A percentile compares a stretch with the other conserved stretches of the same genome.
These are phyloP conservation scores for Microcebus tavaratra DNA, from an alignment of 2,113 vertebrate genomes.

Conservation along the genomic window DNA sequence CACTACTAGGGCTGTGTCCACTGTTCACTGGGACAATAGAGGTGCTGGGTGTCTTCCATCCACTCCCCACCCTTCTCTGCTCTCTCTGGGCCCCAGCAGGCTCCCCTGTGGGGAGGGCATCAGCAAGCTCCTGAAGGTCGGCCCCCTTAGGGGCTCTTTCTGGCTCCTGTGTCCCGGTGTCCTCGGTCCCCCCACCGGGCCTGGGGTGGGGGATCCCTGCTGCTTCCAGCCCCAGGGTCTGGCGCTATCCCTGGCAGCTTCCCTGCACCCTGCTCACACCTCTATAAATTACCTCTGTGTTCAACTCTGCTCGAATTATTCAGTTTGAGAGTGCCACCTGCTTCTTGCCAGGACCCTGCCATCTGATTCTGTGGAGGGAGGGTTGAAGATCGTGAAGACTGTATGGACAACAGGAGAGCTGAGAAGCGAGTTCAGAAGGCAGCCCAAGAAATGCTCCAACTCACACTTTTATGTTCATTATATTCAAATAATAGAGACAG, in stretches of 20 bases:
- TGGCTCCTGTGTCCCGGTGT: not conserved
- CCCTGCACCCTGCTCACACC: not conserved
- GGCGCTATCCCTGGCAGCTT: not conserved
- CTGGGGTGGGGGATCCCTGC: not conserved
- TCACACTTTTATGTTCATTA: not conserved
- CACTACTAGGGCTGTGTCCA: not conserved
- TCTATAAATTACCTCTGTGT: not conserved
- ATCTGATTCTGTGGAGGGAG: not conserved
- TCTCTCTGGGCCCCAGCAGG: not conserved
- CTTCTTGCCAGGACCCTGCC: not conserved
- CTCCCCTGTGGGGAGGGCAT: not conserved
- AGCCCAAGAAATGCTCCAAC: not conserved
- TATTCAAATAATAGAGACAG: not conserved
- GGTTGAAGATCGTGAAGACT: not conserved
- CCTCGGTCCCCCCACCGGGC: not conserved
- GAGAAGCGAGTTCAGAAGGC: not conserved
- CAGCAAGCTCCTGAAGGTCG: not conserved
- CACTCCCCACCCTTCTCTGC: not conserved
- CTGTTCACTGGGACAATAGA: rapidly evolving
- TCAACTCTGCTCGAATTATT: not conserved
- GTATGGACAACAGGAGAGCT: not conserved
- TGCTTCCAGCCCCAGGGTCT: not conserved
- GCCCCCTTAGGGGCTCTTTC: not conserved
- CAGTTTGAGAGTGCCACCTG: not conserved
- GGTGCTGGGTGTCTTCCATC: rapidly evolving